Base-by-base conservation (phyloP, 2,113 vertebrate genomes). In the Psilopsiagon aurifrons region DNA sequence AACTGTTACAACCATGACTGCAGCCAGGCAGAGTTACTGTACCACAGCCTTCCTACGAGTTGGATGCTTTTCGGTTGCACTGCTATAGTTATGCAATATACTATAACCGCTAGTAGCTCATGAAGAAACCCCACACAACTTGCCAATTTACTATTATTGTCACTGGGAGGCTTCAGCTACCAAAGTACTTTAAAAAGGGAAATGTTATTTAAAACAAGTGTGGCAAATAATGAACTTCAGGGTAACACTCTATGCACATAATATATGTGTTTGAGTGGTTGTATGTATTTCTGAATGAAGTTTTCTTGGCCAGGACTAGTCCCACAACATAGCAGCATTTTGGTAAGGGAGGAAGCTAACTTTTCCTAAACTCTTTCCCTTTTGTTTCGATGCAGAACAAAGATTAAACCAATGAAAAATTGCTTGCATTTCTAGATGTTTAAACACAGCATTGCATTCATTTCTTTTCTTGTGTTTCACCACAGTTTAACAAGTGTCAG, bases 251-350 rank as follows among this genome's bases (percentile, higher is more conserved):
- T 35, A 80, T 46, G 47, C 37, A 81, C 7, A 12, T 41, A 29
- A 71, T 59, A 78, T 10, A 54, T 29, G 55, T 55, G 59, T 75
- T 60, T 51, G 23, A 70, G 12, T 63, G 33, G 23, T 16, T 77
- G 23, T 37, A 83, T 10, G 29, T 7, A 49, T 49, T 74, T 81
- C 37, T 75, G 52, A 83, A 66, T 47, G 19, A 92, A 79, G 28
- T 27, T 78, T 84, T 57, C 66, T 59, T 33, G 95, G 59, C 33
- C 18, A 63, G 4, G 8, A 70, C 28, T 68, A 68, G 91, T 71
- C 60, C 46, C 74, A 91, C 37, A 91, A 81, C 31, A 86, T n/a
- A 81, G 62, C 54, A 91, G 86, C 83, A 92, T 64, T 77, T 92
- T 44, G 35, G 35, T 75, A 84, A 51, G 47, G 43, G 73, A 71